Base-by-base conservation (phyloP, 1,140 invertebrate genomes). In the Oryzaephilus surinamensis region DNA sequence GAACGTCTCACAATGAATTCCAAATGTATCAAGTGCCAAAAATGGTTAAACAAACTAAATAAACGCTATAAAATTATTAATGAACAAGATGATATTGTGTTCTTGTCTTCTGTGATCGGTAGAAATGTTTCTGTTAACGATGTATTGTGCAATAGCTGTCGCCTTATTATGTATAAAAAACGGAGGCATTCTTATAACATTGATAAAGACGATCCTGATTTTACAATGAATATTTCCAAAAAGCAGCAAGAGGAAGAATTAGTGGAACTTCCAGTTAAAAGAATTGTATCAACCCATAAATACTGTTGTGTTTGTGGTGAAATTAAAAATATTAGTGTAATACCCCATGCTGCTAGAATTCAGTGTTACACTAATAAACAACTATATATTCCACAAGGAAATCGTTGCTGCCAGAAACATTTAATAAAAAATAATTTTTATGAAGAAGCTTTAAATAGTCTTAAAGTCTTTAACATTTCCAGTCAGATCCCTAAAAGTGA, bases 401-500 rank as follows among this genome's bases (percentile, higher is more conserved):
- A 52, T 33, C 31, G 41, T 21, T 52, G 43, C 32, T 52, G 45
- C 11, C 2, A 2, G 7, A 26, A 33, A 10, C 45, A 52, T 34
- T 19, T 52, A 5, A 50, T 50, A 2, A 44, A 43, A 27, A 41
- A 47, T 7, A 29, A 39, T 7, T 45, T 47, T 16, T 52, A 43
- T 41, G 31, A 45, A 15, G 42, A 48, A 5, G 44, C 50, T 12
- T 19, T 50, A 26, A 0, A 19, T 7, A 23, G 32, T 31, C 29
- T 46, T 15, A 11, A 7, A 14, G 12, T 43, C 7, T 2, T 31
- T 42, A 40, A 34, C 8, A 31, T 36, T 32, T 10, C 7, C 8
- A 12, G 7, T 20, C 8, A 4, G 7, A 12, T 20, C 12, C 12
- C 6, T 7, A 23, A 10, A n/a, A 8, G 4, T n/a, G 32, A 20